These are phyloP conservation scores for Eustalomyia histrio DNA, from an alignment of 2,888 invertebrate species.

Conservation along the genomic window DNA sequence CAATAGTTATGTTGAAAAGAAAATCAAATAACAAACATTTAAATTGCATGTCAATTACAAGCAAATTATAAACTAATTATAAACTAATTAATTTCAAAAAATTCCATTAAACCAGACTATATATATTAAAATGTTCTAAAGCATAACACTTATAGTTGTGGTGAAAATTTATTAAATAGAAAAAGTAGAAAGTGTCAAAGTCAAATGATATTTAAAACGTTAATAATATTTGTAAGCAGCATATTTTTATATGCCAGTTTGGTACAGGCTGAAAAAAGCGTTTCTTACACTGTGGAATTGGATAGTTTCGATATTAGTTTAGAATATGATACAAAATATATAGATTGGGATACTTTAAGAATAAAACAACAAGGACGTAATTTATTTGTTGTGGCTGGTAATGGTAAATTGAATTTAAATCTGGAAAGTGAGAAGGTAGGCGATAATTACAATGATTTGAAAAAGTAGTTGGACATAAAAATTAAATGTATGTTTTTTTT, in stretches of 20 bases:
- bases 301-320: slow-evolving; percentile 69
- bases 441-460: neutral
- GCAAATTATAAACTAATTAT: neutral
- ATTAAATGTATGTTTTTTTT: too few species aligned
- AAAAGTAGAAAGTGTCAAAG: neutral
- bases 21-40: neutral
- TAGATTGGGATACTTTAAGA: slow-evolving; percentile 72
- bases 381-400: slow-evolving; percentile 69
- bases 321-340: slow-evolving; percentile 68
- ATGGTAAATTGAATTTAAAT: slow-evolving; percentile 69
- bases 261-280: neutral
- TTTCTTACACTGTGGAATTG: slow-evolving; percentile 69
- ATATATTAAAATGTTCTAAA: neutral
- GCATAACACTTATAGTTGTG: neutral
- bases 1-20: neutral
- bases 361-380: slow-evolving; percentile 71
- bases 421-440: slow-evolving; percentile 67
- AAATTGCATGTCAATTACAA: slow-evolving; percentile 1
- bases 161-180: neutral
- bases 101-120: too few species aligned
- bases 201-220: neutral
- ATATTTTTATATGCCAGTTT: neutral
- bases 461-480: too few species aligned
- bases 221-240: too few species aligned
- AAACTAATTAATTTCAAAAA: slow-evolving; percentile 4